Percentiles rank a stretch among this genome's conserved stretches.
Conservation (phyloP, 2,113 vertebrate genomes). For the Sylvietta virens region DNA sequence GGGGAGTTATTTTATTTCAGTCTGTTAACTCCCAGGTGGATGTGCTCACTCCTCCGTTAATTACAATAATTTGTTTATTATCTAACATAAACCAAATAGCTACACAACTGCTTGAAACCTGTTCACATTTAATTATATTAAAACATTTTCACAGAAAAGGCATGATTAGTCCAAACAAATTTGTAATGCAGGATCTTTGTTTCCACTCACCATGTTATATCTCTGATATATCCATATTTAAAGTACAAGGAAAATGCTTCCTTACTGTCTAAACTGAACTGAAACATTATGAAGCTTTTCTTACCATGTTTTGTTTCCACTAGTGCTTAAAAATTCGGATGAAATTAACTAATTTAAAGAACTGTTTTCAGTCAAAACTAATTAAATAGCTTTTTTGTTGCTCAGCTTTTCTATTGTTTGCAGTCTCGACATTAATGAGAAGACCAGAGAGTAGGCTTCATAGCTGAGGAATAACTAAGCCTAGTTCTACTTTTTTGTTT, state of each 20-base stretch:
- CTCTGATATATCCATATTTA: background rate
- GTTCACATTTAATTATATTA: background rate
- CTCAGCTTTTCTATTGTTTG: background rate
- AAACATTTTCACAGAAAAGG: background rate
- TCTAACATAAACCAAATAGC: background rate
- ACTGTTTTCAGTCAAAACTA: background rate
- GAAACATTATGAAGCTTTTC: background rate
- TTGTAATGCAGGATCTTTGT: background rate
- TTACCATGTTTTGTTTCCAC: background rate
- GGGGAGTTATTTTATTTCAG: slow-evolving; percentile 34
- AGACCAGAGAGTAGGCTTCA: background rate
- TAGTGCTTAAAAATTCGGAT: background rate
- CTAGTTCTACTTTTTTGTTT: background rate
- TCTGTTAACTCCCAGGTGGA: background rate
- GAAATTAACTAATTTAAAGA: background rate
- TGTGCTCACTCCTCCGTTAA: background rate
- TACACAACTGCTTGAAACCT: background rate
- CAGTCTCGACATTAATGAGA: background rate
- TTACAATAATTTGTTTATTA: background rate
- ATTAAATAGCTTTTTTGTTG: background rate
- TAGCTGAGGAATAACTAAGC: background rate
- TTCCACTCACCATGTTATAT: background rate
- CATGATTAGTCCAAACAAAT: background rate
- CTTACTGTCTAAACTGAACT: background rate
- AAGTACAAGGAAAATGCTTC: background rate